These are phyloP conservation scores for Stictocephala bisonia DNA, from an alignment of 2,888 invertebrate genomes.

Conservation along the genomic window DNA sequence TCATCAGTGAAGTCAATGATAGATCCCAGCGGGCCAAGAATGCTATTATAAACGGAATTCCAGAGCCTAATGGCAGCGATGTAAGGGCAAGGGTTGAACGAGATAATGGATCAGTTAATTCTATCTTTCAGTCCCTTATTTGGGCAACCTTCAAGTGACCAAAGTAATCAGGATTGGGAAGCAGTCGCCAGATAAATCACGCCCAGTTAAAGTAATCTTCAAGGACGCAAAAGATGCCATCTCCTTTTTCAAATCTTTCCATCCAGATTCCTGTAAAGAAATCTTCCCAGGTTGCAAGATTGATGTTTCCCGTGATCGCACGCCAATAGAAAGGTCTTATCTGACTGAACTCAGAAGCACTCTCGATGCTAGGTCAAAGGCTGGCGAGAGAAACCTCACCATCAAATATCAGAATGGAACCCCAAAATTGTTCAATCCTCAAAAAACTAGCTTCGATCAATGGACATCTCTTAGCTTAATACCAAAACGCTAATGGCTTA, in stretches of 20 bases:
- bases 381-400: background rate
- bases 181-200: background rate
- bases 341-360: background rate
- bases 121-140: background rate
- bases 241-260: background rate
- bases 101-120: background rate
- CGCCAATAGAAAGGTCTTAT: background rate
- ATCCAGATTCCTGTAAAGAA: background rate
- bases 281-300: background rate
- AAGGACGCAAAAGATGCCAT: background rate
- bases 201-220: background rate
- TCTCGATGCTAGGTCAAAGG: background rate
- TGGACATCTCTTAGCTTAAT: constrained; percentile 3
- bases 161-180: constrained; percentile 1
- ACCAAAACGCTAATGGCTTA: background rate
- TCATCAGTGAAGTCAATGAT: background rate
- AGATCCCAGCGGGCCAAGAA: background rate
- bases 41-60: background rate
- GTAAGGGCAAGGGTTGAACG: background rate
- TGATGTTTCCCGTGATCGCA: background rate
- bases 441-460: constrained; percentile 17
- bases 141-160: background rate
- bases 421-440: constrained; percentile 3
- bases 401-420: background rate
- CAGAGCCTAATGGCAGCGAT: background rate